A percentile compares a stretch with the other conserved stretches of the same genome.
Conservation (phyloP, 2,888 invertebrate genomes). For the Pristionchus fissidentatus region DNA sequence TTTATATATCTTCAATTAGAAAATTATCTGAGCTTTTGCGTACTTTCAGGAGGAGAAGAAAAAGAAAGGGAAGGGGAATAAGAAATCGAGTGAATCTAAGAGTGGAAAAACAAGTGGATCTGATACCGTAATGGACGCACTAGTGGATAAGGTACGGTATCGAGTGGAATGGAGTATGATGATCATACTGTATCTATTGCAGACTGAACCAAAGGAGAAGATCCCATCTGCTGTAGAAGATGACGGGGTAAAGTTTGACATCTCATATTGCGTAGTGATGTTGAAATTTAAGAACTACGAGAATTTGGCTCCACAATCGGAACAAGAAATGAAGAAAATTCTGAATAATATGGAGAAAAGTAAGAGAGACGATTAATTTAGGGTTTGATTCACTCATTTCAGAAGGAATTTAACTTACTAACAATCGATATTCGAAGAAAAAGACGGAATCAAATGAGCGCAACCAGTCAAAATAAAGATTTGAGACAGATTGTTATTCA, state of each 20-base stretch:
- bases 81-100: not conserved
- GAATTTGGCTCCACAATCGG: not conserved
- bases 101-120: not conserved
- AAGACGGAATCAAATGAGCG: conserved; percentile 36
- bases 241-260: not conserved
- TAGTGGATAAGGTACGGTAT: not conserved
- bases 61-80: not conserved
- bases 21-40: no score
- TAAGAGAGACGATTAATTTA: not conserved
- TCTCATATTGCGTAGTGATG: not conserved
- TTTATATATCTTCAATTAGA: no score
- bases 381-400: not conserved
- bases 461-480: conserved; percentile 35
- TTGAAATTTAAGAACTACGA: conserved; percentile 6
- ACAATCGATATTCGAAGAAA: not conserved
- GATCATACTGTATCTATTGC: not conserved
- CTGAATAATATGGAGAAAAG: conserved; percentile 34
- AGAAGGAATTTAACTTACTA: not conserved
- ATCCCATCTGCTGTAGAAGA: conserved; percentile 3
- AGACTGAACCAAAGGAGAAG: conserved; percentile 26
- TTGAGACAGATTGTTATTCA: not conserved
- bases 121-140: conserved; percentile 1
- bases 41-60: conserved; percentile 1
- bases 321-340: not conserved
- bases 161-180: not conserved